Evolutionary conservation across 2,797 vertebrate genomes (phyloP).

Genomic region (Gallinago nigripennis): DNA sequence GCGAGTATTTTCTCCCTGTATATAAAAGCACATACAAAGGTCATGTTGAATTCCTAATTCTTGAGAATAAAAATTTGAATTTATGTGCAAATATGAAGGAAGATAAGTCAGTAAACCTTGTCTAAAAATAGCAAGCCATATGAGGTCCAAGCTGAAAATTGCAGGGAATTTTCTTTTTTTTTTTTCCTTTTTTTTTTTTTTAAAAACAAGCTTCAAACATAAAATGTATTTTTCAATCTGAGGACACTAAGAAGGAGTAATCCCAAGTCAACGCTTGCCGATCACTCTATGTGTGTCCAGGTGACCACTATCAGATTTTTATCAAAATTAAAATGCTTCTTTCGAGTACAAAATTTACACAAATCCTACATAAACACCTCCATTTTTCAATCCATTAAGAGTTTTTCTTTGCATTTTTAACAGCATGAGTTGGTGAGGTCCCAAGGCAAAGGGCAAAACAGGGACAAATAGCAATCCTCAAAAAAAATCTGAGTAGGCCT

Average conservation of each 20-base stretch:
- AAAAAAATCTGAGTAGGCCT: background rate
- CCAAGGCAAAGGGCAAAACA: background rate
- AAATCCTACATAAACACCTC: background rate
- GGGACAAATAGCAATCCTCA: background rate
- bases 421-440: background rate
- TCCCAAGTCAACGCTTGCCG: background rate
- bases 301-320: background rate
- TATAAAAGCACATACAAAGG: background rate
- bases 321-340: background rate
- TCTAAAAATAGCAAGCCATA: background rate
- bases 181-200: background rate
- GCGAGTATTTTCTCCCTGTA: conserved; percentile 82
- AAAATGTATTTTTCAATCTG: background rate
- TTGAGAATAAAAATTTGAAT: background rate
- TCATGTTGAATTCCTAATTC: background rate
- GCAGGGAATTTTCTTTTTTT: background rate
- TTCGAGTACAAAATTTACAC: background rate
- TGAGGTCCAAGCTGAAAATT: background rate
- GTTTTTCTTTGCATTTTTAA: background rate
- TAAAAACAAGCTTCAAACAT: background rate
- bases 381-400: background rate
- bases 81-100: background rate
- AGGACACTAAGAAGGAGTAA: background rate
- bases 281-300: background rate
- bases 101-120: background rate